A percentile compares a stretch with the other conserved stretches of the same genome.
Evolutionary conservation across 2,888 invertebrate species (phyloP).

Genomic region (Bellardia pandia): DNA sequence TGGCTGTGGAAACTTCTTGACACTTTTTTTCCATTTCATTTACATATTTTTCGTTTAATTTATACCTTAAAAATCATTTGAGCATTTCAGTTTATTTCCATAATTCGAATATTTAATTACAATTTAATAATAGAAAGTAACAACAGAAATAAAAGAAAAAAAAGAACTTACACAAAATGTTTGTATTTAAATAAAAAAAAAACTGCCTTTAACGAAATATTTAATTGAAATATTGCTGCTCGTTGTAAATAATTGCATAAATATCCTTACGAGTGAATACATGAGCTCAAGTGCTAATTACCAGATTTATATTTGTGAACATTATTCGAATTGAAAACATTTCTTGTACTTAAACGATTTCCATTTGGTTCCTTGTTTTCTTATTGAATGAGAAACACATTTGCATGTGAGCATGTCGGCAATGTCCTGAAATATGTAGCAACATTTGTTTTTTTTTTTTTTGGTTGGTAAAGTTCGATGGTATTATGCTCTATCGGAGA

Average conservation of each 20-base stretch:
- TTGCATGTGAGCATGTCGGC: background rate
- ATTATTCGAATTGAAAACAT: slow-evolving; percentile 63
- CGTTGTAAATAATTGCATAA: slow-evolving; percentile 52
- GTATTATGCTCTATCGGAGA: no score
- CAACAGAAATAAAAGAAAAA: slow-evolving; percentile 6
- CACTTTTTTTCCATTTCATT: background rate
- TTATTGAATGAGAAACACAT: background rate
- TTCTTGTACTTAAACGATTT: slow-evolving; percentile 51
- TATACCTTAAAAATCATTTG: slow-evolving; percentile 34
- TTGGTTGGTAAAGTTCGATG: no score
- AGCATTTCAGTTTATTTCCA: slow-evolving; percentile 21
- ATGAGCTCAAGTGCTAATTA: slow-evolving; percentile 55
- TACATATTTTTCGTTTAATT: background rate
- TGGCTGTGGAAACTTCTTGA: slow-evolving; percentile 5
- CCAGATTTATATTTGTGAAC: slow-evolving; percentile 60
- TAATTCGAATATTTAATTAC: slow-evolving; percentile 39
- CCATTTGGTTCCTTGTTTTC: slow-evolving; percentile 11
- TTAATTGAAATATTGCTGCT: slow-evolving; percentile 23
- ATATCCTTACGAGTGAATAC: slow-evolving; percentile 50
- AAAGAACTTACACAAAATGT: background rate
- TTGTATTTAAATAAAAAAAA: slow-evolving; percentile 1
- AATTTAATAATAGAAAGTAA: slow-evolving; percentile 20
- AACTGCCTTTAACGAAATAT: slow-evolving; percentile 16
- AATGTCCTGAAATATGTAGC: no score
- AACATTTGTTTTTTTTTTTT: no score